Base-by-base conservation (phyloP, 2,113 vertebrate genomes). In the Tachycineta bicolor region DNA sequence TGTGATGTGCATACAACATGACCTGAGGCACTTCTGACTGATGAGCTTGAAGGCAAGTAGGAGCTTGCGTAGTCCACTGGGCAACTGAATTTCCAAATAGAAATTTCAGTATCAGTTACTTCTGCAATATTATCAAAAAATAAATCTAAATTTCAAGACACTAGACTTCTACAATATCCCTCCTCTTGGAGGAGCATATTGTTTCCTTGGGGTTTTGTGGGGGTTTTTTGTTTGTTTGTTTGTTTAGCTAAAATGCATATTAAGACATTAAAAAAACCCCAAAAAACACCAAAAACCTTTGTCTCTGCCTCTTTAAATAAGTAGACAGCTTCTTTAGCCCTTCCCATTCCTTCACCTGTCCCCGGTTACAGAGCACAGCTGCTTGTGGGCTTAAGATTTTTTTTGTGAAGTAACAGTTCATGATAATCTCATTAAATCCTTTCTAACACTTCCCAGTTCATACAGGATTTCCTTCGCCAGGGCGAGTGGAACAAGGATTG, bases 401-500 rank as follows among this genome's bases (percentile, higher is more conserved):
- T 98, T 98, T 98, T 75, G 96, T 98, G 95, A 98, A 98, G 93
- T 96, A 98, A 97, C 93, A 97, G 96, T 97, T 98, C 97, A 97
- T 96, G 89, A 98, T 97, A 98, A 95, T 97, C 97, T 97, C 93
- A 92, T 95, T 97, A 97, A 98, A 98, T 96, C 97, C 94, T 98
- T 97, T 97, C 91, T 96, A 97, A 98, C 95, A 97, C 96, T 98
- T 93, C 91, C 87, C 67, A 96, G 97, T 94, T 96, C 93, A 94
- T 63, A 91, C 70, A 97, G 82, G 93, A 95, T 94, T 96, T 97
- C 91, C 92, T 97, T 94, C 15, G 0, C 74, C 2, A 3, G 41
- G 34, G 39, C 12, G 33, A 94, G 62, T 18, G 63, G 39, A 83
- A 68, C 10, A 11, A 86, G 52, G 59, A 92, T 23, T 93, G 91